Evolutionary conservation across 2,888 invertebrate species (phyloP).

Genomic region (Choreutis nemorana): DNA sequence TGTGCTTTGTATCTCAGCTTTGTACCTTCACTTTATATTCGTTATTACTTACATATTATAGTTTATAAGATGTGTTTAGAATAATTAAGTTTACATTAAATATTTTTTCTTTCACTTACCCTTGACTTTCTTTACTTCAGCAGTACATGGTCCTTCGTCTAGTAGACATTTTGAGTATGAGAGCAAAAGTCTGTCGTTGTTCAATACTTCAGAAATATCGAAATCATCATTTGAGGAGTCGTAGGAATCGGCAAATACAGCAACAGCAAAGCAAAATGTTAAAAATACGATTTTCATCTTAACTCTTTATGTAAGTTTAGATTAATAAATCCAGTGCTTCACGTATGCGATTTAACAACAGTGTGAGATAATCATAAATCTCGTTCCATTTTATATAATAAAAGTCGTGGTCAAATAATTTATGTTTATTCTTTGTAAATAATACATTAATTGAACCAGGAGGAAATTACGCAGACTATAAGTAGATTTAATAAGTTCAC

Average conservation of each 20-base stretch:
- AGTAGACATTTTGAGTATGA: constrained; percentile 75
- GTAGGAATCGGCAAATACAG: constrained; percentile 52
- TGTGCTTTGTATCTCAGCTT: too few species aligned
- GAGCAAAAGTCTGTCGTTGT: constrained; percentile 70
- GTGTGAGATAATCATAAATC: too few species aligned
- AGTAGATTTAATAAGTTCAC: too few species aligned
- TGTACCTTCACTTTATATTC: neutral
- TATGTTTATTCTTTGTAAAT: too few species aligned
- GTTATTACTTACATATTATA: neutral
- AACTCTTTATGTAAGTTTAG: constrained; percentile 8
- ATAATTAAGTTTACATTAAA: constrained; percentile 1
- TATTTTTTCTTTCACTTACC: constrained; percentile 54
- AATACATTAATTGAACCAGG: too few species aligned
- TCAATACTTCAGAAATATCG: constrained; percentile 71
- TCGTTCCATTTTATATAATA: too few species aligned
- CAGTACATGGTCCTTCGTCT: constrained; percentile 71
- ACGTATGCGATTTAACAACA: too few species aligned
- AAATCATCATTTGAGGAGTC: constrained; percentile 71
- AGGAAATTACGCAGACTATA: too few species aligned
- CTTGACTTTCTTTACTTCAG: constrained; percentile 75
- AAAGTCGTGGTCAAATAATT: too few species aligned
- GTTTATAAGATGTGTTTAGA: neutral
- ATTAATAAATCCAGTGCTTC: too few species aligned
- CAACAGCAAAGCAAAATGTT: constrained; percentile 20
- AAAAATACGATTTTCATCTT: constrained; percentile 31